Conservation (phyloP, 2,113 vertebrate genomes). For the Alethe diademata region DNA sequence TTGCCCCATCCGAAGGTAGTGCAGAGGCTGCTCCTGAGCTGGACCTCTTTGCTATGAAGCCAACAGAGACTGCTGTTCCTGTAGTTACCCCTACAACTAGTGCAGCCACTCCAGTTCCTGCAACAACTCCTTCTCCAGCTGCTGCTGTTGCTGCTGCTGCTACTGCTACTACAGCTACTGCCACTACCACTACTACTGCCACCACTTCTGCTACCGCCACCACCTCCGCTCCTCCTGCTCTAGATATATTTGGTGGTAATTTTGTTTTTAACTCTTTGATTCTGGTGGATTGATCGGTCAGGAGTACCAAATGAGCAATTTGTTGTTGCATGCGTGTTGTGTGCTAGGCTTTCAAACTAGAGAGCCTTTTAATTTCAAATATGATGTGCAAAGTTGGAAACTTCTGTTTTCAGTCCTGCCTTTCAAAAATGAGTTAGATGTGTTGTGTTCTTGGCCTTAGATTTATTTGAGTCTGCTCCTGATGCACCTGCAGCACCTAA, state of each 20-base stretch:
- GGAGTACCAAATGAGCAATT: neutral
- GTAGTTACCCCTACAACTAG: conserved; percentile 87
- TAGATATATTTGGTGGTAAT: conserved; percentile 99
- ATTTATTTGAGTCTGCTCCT: conserved; percentile 97
- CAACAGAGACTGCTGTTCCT: conserved; percentile 84
- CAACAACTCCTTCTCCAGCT: conserved; percentile 85
- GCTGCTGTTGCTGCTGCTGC: conserved; percentile 72
- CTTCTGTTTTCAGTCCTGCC: neutral
- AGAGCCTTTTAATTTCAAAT: conserved; percentile 12
- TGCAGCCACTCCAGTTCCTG: conserved; percentile 79
- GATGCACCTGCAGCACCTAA: conserved; percentile 91
- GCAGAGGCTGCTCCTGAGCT: conserved; percentile 91
- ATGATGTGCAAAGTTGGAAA: neutral
- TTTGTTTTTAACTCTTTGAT: conserved; percentile 70
- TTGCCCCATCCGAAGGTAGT: conserved; percentile 96
- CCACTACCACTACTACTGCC: conserved; percentile 64
- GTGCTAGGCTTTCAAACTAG: conserved; percentile 37
- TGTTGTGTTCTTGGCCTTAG: conserved; percentile 95
- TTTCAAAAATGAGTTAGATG: conserved; percentile 53
- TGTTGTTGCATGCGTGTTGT: conserved; percentile 53
- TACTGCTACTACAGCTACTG: conserved; percentile 65
- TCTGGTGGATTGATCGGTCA: conserved; percentile 56
- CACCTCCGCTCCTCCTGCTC: conserved; percentile 83
- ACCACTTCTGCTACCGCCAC: conserved; percentile 72
- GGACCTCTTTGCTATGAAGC: conserved; percentile 99